phyloP scores from a whole-genome alignment of 30 jellyfish, hydroid and myxozoan genomes.

The Hydractinia symbiolongicarpus region DNA sequence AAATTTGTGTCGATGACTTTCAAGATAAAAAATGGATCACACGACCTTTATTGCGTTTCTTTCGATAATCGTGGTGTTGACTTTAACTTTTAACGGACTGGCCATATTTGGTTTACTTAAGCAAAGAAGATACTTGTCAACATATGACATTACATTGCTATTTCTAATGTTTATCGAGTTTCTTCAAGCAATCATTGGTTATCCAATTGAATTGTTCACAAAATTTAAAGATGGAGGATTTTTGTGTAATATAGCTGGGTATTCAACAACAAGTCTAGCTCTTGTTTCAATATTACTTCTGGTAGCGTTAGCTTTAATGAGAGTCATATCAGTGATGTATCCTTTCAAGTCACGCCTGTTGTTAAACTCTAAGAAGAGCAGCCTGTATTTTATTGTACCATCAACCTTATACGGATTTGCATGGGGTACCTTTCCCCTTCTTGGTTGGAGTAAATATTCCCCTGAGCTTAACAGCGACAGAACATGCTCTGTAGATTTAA shows the following conservation, averaged over 20 bases:
- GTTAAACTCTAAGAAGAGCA: neutral
- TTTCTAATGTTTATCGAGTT: neutral
- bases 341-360: neutral
- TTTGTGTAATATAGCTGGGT: neutral
- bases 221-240: neutral
- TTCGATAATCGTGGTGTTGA: neutral
- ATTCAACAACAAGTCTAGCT: neutral
- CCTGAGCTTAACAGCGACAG: neutral
- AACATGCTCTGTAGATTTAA: neutral
- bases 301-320: neutral
- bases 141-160: neutral
- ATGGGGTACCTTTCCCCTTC: conserved; percentile 15
- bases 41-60: neutral
- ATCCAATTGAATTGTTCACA: neutral
- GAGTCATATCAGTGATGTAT: neutral
- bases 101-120: neutral
- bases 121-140: neutral
- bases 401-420: neutral
- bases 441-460: neutral
- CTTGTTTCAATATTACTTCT: neutral
- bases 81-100: neutral
- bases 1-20: too few relatives aligned
- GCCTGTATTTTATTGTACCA: neutral
- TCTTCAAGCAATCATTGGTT: conserved; percentile 11
- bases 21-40: neutral